These are phyloP conservation scores for Scolopax rusticola DNA, from an alignment of 2,797 vertebrate species.

Conservation along the genomic window DNA sequence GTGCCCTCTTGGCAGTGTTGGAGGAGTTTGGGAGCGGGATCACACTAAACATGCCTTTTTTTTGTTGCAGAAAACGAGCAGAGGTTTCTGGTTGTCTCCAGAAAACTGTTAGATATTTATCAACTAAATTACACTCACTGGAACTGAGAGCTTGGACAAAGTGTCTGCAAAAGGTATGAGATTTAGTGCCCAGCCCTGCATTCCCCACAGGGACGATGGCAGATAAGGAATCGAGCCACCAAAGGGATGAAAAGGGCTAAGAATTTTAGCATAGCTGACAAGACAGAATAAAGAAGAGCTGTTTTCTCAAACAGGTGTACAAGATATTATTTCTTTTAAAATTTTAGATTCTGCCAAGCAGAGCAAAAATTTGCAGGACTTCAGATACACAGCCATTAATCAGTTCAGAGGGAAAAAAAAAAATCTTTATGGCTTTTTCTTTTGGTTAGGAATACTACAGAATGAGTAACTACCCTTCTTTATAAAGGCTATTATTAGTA, in stretches of 20 bases:
- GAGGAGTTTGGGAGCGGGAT: background rate
- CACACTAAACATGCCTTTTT: background rate
- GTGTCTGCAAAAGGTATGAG: background rate
- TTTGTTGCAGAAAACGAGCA: background rate
- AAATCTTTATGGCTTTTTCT: constrained; percentile 18
- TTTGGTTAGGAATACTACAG: constrained; percentile 10
- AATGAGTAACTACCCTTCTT: background rate
- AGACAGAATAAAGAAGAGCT: constrained; percentile 25
- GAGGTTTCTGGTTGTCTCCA: background rate
- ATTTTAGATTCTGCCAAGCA: constrained; percentile 23
- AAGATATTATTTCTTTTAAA: constrained; percentile 1
- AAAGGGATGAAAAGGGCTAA: background rate
- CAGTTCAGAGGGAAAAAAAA: background rate
- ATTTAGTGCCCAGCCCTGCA: background rate
- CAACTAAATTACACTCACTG: background rate
- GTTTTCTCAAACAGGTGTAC: background rate
- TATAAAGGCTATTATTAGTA: constrained; percentile 27
- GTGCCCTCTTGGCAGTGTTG: background rate
- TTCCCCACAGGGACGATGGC: background rate
- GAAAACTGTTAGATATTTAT: constrained; percentile 11
- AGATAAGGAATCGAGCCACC: background rate
- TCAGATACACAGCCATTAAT: background rate
- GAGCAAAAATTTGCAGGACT: background rate
- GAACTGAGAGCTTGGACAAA: constrained; percentile 15
- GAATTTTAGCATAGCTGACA: background rate